These are phyloP conservation scores for Oreochromis aureus DNA, from an alignment of 2,113 vertebrate genomes.

Conservation along the genomic window DNA sequence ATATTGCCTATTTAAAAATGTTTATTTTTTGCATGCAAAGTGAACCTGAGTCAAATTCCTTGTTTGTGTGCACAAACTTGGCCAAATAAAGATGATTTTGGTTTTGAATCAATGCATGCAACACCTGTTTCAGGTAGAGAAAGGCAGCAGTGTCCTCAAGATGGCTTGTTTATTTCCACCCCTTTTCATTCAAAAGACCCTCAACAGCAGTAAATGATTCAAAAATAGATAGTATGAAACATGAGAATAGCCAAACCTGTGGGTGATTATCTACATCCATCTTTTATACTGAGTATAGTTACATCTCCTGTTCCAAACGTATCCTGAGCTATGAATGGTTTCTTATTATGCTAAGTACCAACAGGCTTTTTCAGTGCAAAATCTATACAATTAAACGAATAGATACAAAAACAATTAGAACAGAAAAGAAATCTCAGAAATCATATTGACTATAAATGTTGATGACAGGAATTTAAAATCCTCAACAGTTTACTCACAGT, in stretches of 20 bases:
- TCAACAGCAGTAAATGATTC: not conserved
- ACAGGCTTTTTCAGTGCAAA: not conserved
- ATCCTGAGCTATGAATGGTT: not conserved
- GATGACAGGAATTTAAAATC: not conserved
- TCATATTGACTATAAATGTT: not conserved
- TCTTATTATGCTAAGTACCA: rapidly evolving
- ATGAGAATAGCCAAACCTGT: not conserved
- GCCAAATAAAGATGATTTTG: not conserved
- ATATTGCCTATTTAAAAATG: not conserved
- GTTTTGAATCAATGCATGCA: not conserved
- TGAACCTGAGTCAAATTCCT: rapidly evolving
- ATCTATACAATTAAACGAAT: not conserved
- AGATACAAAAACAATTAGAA: not conserved
- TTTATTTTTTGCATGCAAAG: not conserved
- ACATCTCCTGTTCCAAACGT: not conserved
- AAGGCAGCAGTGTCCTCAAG: not conserved
- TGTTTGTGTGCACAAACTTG: not conserved
- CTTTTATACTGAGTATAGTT: rapidly evolving
- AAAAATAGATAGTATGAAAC: rapidly evolving
- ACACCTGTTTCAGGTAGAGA: not conserved
- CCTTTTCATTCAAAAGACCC: not conserved
- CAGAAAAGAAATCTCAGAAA: not conserved
- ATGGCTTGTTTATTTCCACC: not conserved
- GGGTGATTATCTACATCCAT: not conserved
- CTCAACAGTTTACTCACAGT: not conserved